Percentiles rank a stretch among this genome's conserved stretches.
Conservation (phyloP, 2,113 vertebrate species). For the Lasiurus borealis region DNA sequence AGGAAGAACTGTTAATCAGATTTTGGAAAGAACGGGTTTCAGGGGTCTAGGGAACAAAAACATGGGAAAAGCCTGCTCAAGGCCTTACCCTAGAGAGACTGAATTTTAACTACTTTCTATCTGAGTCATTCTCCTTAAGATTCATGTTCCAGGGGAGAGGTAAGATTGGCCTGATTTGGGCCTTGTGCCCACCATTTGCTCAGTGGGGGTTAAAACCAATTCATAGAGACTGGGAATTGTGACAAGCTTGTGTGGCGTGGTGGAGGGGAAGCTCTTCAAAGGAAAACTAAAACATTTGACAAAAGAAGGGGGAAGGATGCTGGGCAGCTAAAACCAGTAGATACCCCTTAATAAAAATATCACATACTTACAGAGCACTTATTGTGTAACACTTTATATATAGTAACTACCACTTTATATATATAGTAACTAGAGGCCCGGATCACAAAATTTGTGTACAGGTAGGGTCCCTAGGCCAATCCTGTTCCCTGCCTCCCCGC, state of each 20-base stretch:
- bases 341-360: neutral
- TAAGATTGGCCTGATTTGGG: neutral
- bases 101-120: slow-evolving; percentile 5
- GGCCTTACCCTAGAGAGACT: neutral
- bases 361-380: neutral
- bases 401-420: no score
- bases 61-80: neutral
- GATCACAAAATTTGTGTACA: no score
- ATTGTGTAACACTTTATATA: neutral
- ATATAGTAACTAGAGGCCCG: neutral
- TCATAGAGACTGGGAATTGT: neutral
- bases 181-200: neutral
- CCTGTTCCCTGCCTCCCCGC: no score
- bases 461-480: no score
- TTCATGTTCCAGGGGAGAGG: neutral
- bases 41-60: neutral
- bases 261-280: neutral
- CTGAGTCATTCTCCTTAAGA: neutral
- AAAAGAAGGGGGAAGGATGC: neutral
- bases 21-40: slow-evolving; percentile 21
- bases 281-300: neutral
- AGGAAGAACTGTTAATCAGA: slow-evolving; percentile 15
- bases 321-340: neutral
- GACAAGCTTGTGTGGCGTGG: neutral
- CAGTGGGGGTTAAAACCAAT: neutral